Evolutionary conservation across 2,797 vertebrate species (phyloP).

Genomic region (Siniperca obscura): DNA sequence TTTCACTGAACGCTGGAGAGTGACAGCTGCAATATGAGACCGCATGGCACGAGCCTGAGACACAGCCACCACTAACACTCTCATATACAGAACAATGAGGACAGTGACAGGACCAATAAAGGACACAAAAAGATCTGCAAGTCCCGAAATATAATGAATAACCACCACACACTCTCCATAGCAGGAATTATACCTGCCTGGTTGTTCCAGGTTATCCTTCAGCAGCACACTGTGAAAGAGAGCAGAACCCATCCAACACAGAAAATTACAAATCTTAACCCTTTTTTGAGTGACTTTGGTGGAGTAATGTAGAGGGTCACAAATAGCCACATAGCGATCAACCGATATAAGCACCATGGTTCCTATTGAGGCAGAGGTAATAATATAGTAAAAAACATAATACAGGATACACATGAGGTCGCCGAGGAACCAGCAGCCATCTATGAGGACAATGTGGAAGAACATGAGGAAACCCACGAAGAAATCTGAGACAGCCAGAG

Average conservation of each 20-base stretch:
- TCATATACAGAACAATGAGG: slow-evolving; percentile 30
- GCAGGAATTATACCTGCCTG: slow-evolving; percentile 46
- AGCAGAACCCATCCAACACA: too few relatives aligned
- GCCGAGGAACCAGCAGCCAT: slow-evolving; percentile 32
- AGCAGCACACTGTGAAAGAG: neutral
- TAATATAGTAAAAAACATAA: neutral
- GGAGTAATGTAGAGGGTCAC: slow-evolving; percentile 41
- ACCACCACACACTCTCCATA: slow-evolving; percentile 58
- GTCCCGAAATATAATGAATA: slow-evolving; percentile 19
- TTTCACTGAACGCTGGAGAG: neutral
- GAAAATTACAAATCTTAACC: too few relatives aligned
- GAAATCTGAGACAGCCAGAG: slow-evolving; percentile 38
- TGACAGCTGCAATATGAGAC: neutral
- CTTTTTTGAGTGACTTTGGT: slow-evolving; percentile 21
- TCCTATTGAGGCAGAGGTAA: slow-evolving; percentile 40
- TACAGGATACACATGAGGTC: slow-evolving; percentile 22
- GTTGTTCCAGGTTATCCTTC: slow-evolving; percentile 36
- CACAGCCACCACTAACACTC: slow-evolving; percentile 60
- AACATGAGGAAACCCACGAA: slow-evolving; percentile 36
- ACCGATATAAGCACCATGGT: slow-evolving; percentile 51
- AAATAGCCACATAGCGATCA: slow-evolving; percentile 48
- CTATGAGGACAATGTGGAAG: neutral
- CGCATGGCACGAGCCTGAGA: slow-evolving; percentile 54
- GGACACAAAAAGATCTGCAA: slow-evolving; percentile 44
- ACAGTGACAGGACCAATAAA: slow-evolving; percentile 14